phyloP scores from a whole-genome alignment of 2,888 invertebrate genomes.

The Sussaba pulchella region DNA sequence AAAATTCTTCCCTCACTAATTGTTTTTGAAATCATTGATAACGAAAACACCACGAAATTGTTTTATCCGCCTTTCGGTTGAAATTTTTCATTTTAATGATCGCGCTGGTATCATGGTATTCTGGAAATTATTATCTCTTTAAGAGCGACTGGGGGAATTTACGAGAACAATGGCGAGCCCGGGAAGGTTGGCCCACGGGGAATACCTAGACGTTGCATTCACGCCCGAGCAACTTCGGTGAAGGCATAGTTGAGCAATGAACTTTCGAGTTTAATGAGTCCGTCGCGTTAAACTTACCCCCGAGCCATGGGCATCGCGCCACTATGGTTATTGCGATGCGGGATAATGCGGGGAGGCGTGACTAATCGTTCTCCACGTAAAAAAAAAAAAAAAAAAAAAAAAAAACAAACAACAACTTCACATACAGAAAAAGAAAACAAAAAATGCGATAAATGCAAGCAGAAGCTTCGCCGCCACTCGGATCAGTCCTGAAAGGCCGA shows the following conservation, averaged over 20 bases:
- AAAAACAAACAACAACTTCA: conserved; percentile 5
- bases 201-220: conserved; percentile 41
- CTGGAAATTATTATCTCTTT: conserved; percentile 47
- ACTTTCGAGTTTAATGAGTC: conserved; percentile 66
- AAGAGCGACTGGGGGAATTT: conserved; percentile 36
- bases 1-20: too few species aligned
- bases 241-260: conserved; percentile 59
- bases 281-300: conserved; percentile 64
- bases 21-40: too few species aligned
- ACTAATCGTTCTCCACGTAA: conserved; percentile 2
- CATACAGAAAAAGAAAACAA: neutral
- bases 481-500: neutral
- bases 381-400: neutral
- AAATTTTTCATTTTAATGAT: conserved; percentile 11
- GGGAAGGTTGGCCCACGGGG: conserved; percentile 21
- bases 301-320: conserved; percentile 29
- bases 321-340: conserved; percentile 8
- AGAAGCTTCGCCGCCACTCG: neutral
- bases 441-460: neutral
- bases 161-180: conserved; percentile 42
- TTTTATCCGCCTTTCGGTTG: too few species aligned
- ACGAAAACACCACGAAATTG: too few species aligned
- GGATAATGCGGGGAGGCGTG: neutral
- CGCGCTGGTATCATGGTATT: conserved; percentile 41
- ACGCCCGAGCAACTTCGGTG: conserved; percentile 51